These are phyloP conservation scores for Labrus mixtus DNA, from an alignment of 2,113 vertebrate species.

Conservation along the genomic window DNA sequence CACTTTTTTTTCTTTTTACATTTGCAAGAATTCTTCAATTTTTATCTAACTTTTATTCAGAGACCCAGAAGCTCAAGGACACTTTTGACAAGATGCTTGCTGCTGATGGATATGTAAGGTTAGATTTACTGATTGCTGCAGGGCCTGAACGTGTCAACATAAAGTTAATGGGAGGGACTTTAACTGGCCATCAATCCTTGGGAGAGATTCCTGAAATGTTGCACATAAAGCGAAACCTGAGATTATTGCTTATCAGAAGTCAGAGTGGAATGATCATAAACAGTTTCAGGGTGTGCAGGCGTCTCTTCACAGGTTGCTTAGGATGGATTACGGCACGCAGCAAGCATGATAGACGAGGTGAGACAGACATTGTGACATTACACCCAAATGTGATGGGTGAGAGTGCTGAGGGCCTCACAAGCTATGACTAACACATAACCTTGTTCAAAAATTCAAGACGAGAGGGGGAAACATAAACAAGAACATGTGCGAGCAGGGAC, in stretches of 20 bases:
- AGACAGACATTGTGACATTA: constrained; percentile 24
- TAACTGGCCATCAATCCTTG: constrained; percentile 27
- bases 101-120: constrained; percentile 43
- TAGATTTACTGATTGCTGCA: constrained; percentile 39
- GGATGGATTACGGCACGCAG: neutral
- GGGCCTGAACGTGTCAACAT: constrained; percentile 36
- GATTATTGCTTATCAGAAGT: constrained; percentile 27
- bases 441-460: constrained; percentile 56
- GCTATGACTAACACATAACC: constrained; percentile 30
- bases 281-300: neutral
- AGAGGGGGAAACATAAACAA: constrained; percentile 29
- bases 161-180: constrained; percentile 33
- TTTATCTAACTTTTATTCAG: neutral
- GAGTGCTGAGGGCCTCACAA: constrained; percentile 4
- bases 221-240: neutral
- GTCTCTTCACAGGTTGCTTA: neutral
- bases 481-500: constrained; percentile 8
- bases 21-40: constrained; percentile 5
- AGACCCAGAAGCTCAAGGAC: constrained; percentile 42
- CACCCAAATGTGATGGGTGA: constrained; percentile 29
- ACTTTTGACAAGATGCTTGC: constrained; percentile 35
- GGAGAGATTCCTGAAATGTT: constrained; percentile 20
- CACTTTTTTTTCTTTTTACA: neutral
- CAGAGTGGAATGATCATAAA: constrained; percentile 11
- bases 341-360: constrained; percentile 23